Evolutionary conservation across 2,797 vertebrate genomes (phyloP).

Genomic region (Platyrinchus mystaceus): DNA sequence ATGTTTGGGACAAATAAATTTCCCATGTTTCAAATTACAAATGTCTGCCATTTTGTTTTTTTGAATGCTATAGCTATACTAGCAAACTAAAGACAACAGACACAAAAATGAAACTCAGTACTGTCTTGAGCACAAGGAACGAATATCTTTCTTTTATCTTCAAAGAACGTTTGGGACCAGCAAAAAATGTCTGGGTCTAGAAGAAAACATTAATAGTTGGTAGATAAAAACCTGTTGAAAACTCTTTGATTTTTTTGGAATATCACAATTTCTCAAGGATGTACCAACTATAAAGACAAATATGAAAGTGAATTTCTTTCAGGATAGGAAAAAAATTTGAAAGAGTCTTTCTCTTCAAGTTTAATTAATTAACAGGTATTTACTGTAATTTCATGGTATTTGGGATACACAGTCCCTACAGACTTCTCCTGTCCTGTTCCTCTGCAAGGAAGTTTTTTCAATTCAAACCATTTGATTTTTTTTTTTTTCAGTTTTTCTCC

Average conservation of each 20-base stretch:
- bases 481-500: background rate
- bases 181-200: background rate
- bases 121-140: background rate
- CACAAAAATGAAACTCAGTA: background rate
- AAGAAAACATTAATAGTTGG: background rate
- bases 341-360: background rate
- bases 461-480: background rate
- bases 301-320: background rate
- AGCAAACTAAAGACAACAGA: background rate
- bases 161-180: background rate
- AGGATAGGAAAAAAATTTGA: background rate
- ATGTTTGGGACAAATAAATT: background rate
- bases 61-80: background rate
- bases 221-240: background rate
- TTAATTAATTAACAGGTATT: background rate
- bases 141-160: background rate
- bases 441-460: background rate
- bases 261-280: background rate
- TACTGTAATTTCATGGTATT: background rate
- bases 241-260: background rate
- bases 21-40: background rate
- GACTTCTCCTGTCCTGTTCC: background rate
- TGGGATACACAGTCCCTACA: background rate
- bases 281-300: background rate
- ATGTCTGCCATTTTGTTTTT: rapidly evolving